Evolutionary conservation across 2,113 vertebrate species (phyloP).

Genomic region (Rhea americana): DNA sequence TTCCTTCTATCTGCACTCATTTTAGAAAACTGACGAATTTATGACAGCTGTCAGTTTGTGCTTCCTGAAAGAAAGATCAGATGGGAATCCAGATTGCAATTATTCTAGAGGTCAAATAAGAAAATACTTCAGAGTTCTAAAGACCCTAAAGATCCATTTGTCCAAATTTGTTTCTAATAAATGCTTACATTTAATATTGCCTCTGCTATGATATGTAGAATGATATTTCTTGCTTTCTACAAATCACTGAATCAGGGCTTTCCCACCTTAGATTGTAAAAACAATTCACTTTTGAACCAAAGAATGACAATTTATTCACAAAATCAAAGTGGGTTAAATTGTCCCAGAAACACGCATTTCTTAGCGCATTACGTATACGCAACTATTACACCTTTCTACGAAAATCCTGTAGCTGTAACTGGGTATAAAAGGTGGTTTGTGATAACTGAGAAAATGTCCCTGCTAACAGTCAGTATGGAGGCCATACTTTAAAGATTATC

Average conservation of each 20-base stretch:
- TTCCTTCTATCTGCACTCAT: background rate
- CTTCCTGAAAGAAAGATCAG: conserved; percentile 20
- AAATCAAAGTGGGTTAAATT: background rate
- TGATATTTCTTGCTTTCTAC: background rate
- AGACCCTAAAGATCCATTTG: background rate
- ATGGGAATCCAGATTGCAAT: conserved; percentile 41
- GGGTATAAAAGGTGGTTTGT: background rate
- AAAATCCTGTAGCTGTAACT: background rate
- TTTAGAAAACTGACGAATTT: conserved; percentile 11
- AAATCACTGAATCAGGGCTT: background rate
- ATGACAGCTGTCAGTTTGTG: conserved; percentile 42
- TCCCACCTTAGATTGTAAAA: background rate
- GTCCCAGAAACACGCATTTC: background rate
- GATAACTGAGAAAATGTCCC: background rate
- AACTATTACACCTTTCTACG: background rate
- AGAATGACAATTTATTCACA: background rate
- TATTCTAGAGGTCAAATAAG: conserved; percentile 20
- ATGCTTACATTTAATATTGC: background rate
- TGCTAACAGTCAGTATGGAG: conserved; percentile 67
- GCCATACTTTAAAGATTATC: conserved; percentile 35
- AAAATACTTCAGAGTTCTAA: background rate
- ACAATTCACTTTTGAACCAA: background rate
- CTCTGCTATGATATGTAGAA: background rate
- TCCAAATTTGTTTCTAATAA: background rate
- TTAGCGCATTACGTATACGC: background rate